Evolutionary conservation across 2,797 vertebrate genomes (phyloP).

Genomic region (Pristis pectinata): DNA sequence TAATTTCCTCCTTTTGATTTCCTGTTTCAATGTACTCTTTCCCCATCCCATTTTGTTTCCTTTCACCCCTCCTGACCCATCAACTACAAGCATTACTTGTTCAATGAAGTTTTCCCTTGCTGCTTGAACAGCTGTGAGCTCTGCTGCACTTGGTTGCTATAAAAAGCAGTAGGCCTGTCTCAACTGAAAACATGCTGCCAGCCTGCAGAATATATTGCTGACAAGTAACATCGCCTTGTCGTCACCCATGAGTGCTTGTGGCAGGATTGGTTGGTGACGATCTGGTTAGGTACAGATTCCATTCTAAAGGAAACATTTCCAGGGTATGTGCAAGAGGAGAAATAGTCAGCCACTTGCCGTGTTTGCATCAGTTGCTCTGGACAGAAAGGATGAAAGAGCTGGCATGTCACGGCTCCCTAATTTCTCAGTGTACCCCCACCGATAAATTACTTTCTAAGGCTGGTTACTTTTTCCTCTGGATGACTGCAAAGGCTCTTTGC

Average conservation of each 20-base stretch:
- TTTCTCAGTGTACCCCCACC: not conserved
- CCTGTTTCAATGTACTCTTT: not conserved
- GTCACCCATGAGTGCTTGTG: not conserved
- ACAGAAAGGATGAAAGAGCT: too few relatives aligned
- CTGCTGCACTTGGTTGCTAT: not conserved
- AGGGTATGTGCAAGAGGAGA: not conserved
- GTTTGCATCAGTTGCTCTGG: not conserved
- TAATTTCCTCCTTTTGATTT: not conserved
- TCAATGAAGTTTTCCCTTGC: not conserved
- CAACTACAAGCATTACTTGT: not conserved
- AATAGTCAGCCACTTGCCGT: not conserved
- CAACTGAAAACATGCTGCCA: not conserved
- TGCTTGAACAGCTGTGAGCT: not conserved
- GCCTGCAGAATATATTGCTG: not conserved
- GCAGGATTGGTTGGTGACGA: not conserved
- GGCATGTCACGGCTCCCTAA: not conserved
- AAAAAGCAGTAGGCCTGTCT: slow-evolving; percentile 8
- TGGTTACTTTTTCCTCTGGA: not conserved
- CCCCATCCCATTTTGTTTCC: not conserved
- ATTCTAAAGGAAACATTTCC: not conserved
- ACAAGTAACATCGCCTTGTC: not conserved
- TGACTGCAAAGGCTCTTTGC: not conserved
- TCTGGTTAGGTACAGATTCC: not conserved
- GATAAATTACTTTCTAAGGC: too few relatives aligned
- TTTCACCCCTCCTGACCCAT: not conserved